Conservation (phyloP, 1,140 invertebrate genomes). For the Panulirus ornatus region DNA sequence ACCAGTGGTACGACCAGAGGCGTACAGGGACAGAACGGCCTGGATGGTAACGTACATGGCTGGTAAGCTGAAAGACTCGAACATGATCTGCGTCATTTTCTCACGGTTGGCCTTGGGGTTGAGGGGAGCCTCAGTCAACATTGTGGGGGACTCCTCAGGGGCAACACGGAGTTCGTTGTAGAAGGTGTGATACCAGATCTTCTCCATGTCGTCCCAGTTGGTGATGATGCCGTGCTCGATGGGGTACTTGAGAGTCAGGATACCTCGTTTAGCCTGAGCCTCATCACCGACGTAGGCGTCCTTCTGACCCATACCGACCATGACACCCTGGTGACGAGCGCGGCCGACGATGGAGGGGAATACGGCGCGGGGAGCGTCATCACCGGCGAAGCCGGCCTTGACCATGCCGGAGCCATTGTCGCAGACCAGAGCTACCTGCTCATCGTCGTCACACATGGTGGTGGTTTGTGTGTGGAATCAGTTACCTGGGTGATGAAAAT, state of each 20-base stretch:
- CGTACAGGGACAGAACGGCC: constrained; percentile 15
- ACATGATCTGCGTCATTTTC: constrained; percentile 93
- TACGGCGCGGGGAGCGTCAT: constrained; percentile 95
- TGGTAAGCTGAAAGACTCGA: constrained; percentile 78
- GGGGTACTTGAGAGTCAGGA: constrained; percentile 95
- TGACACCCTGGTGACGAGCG: constrained; percentile 85
- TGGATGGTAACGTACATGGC: constrained; percentile 15
- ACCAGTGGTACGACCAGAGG: constrained; percentile 14
- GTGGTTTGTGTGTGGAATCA: too few species aligned
- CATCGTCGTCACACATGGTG: constrained; percentile 8
- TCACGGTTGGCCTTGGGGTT: constrained; percentile 91
- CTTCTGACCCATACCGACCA: constrained; percentile 98
- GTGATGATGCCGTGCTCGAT: constrained; percentile 97
- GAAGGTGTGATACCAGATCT: constrained; percentile 97
- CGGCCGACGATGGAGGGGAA: constrained; percentile 88
- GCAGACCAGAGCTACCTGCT: constrained; percentile 78
- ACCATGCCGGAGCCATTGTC: constrained; percentile 85
- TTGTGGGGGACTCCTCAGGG: constrained; percentile 94
- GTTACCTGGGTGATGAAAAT: too few species aligned
- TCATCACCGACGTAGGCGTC: constrained; percentile 94
- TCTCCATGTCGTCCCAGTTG: constrained; percentile 94
- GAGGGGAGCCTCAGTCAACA: constrained; percentile 85
- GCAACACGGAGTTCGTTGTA: constrained; percentile 97
- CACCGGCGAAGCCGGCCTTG: constrained; percentile 85
- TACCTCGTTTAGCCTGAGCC: constrained; percentile 94